Percentiles rank a stretch among this genome's conserved stretches.
Conservation (phyloP, 2,888 invertebrate genomes). For the Dasysyrphus albostriatus region DNA sequence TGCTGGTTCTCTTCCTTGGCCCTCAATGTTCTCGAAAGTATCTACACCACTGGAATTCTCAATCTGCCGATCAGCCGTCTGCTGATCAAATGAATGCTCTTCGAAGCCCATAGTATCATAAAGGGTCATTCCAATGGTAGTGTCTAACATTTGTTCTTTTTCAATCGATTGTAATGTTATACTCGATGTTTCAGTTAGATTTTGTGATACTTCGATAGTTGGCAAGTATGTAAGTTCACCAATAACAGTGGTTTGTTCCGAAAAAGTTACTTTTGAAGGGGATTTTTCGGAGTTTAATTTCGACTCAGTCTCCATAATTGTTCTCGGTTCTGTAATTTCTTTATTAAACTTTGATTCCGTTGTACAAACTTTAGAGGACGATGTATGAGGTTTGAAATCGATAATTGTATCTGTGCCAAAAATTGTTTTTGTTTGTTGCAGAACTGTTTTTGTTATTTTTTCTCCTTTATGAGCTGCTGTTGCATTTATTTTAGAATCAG, state of each 20-base stretch:
- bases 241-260: slow-evolving; percentile 80
- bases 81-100: neutral
- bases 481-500: neutral
- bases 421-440: neutral
- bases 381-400: slow-evolving; percentile 79
- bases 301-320: slow-evolving; percentile 1
- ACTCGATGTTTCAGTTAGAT: slow-evolving; percentile 28
- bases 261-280: slow-evolving; percentile 76
- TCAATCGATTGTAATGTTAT: slow-evolving; percentile 19
- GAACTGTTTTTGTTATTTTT: neutral
- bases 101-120: slow-evolving; percentile 78
- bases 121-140: slow-evolving; percentile 81
- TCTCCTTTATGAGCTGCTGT: neutral
- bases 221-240: slow-evolving; percentile 77
- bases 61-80: neutral
- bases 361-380: slow-evolving; percentile 80
- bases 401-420: slow-evolving; percentile 59
- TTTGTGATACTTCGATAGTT: slow-evolving; percentile 37
- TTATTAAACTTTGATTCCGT: slow-evolving; percentile 74
- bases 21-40: slow-evolving; percentile 33
- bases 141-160: slow-evolving; percentile 77
- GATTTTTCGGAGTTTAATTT: slow-evolving; percentile 10
- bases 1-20: neutral
- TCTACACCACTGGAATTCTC: slow-evolving; percentile 27
- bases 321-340: neutral